Evolutionary conservation across 1,140 invertebrate species (phyloP), one percentile per base, ranked within the genome.

Genomic region (Mizuhopecten yessoensis): DNA sequence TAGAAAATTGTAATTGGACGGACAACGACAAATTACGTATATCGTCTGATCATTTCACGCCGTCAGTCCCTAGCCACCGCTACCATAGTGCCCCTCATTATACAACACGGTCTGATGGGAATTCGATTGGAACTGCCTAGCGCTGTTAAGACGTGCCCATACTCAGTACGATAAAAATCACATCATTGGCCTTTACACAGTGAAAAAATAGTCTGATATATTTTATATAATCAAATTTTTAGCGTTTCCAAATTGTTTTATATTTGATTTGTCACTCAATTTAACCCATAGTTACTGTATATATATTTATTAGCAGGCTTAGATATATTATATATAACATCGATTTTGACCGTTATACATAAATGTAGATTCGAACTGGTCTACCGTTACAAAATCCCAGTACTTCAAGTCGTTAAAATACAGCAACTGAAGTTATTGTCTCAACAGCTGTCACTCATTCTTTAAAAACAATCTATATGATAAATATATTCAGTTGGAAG

Each of bases 1-100:
- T 75, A 75, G 57, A 75, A 75, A 75, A 75, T 75, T 75, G 57
- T 75, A 17, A 75, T 75, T 29, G 57, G 57, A 75, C 57, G 9
- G 57, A 75, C 57, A 75, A 75, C 29, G 9, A 29, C 57, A 75
- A 75, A 75, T 75, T 75, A 29, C 29, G 57, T 75, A 75, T 9
- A 29, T 75, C 3, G 29, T 7, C 23, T 29, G 57, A 29, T n/a
- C 57, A 75, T 29, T 75, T 75, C 57, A 75, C 29, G 57, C 29
- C n/a, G 17, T 1, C n/a, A 29, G 0, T 75, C 23, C 57, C 57
- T 29, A 75, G 36, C 5, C 36, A 13, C 13, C 5, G 36, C 36
- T 39, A 39, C 36, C 13, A 13, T 39, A 39, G n/a, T 75, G 57
- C 17, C 23, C 29, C 57, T n/a, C 57, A 11, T 75, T n/a, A 75